These are phyloP conservation scores for Eledona agricola DNA, from an alignment of 2,888 invertebrate species.

Conservation along the genomic window DNA sequence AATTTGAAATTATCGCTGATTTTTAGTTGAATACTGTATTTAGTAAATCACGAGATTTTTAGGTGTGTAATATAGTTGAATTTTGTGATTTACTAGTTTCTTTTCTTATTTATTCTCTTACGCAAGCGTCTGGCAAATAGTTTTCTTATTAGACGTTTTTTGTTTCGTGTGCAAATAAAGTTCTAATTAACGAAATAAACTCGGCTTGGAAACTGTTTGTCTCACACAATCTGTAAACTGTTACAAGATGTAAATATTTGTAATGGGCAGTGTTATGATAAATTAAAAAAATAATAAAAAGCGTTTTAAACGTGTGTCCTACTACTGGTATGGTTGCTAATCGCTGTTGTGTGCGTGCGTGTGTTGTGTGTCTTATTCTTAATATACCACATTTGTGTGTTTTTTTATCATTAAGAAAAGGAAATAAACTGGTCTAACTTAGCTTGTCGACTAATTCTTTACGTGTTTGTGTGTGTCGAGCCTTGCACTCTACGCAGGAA, in stretches of 20 bases:
- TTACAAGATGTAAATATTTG: slow-evolving; percentile 54
- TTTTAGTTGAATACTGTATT: slow-evolving; percentile 15
- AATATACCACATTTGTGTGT: slow-evolving; percentile 20
- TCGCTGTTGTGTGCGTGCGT: slow-evolving; percentile 25
- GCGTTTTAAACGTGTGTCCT: slow-evolving; percentile 52
- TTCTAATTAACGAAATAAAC: no score
- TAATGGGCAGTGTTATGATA: slow-evolving; percentile 57
- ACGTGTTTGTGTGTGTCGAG: slow-evolving; percentile 24
- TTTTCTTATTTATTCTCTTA: slow-evolving; percentile 26
- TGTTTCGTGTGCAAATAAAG: slow-evolving; percentile 15
- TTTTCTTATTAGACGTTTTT: slow-evolving; percentile 22
- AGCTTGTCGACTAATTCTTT: slow-evolving; percentile 29
- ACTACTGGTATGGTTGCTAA: slow-evolving; percentile 41
- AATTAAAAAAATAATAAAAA: slow-evolving; percentile 46
- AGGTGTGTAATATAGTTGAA: slow-evolving; percentile 41
- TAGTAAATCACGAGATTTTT: slow-evolving; percentile 40
- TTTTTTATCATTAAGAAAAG: slow-evolving; percentile 10
- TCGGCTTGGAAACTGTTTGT: slow-evolving; percentile 47
- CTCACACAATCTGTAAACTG: slow-evolving; percentile 43
- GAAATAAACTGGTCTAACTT: slow-evolving; percentile 26
- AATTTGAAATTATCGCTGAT: slow-evolving; percentile 32
- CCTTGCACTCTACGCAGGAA: slow-evolving; percentile 7
- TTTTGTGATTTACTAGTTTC: slow-evolving; percentile 44
- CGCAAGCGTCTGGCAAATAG: slow-evolving; percentile 27
- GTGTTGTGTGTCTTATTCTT: slow-evolving; percentile 30